Base-by-base conservation (phyloP, 2,113 vertebrate genomes). In the Sisor rabdophorus region DNA sequence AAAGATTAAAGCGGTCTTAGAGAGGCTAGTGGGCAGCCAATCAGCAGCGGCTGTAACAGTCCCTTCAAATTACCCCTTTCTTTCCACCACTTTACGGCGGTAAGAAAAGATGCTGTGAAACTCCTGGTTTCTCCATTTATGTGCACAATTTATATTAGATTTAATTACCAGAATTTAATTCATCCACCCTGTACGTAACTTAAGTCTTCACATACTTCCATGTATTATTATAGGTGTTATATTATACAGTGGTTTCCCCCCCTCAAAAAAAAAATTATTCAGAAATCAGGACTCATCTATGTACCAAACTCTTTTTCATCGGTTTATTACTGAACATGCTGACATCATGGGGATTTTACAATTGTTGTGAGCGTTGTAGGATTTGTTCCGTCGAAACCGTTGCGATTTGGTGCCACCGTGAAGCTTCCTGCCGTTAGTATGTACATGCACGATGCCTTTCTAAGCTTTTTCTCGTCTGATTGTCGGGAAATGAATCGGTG, bases 401-500 rank as follows among this genome's bases (percentile, higher is more conserved):
- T 52, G 16, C 7, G 19, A 32, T 40, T 40, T 17, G 12, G 32
- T 11, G 17, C 47, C 47, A 40, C 11, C 2, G 56, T 32, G 69
- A 78, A 71, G 69, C 76, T 20, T 71, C 32, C 76, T 55, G 59
- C 20, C 28, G n/a, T 20, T 67, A 69, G 9, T 26, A 72, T 44
- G 53, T 73, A 73, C 78, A 80, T 52, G 55, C 78, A 20, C 52
- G 4, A 61, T 52, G 58, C 24, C 26, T 32, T 55, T 61, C 61
- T 26, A 55, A 67, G 47, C 15, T 75, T 36, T 44, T 50, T 28
- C 15, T 59, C 16, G 30, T 77, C 81, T 75, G 81, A 83, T 80
- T 83, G 81, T 83, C 81, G 47, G 47, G 47, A 77, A 50, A 72
- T 61, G 70, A 70, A 76, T 76, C 67, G 56, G 67, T 58, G 56